Base-by-base conservation (phyloP, 2,888 invertebrate genomes). In the Latrodectus elegans region DNA sequence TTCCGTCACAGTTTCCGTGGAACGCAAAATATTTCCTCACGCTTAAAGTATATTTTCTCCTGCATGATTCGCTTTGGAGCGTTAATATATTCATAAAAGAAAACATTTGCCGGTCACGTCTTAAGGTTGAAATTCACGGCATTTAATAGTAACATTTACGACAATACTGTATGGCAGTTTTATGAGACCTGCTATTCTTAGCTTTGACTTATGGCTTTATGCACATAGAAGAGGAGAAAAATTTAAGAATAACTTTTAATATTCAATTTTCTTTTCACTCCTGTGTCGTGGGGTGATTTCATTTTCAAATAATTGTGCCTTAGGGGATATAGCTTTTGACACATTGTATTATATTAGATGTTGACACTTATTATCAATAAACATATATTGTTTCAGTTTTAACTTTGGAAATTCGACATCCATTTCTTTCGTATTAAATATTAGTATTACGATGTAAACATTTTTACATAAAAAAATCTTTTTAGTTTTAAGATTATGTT, bases 51-150 rank as follows among this genome's bases (percentile, higher is more conserved):
- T 64, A 81, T 86, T 86, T 86, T 83, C 80, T 81, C 55, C 73
- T 53, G 17, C 80, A 26, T 53, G 67, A 68, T 68, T 80, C 80
- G 80, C 81, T 86, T 76, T 60, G 67, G 64, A 65, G 81, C 72
- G 86, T 72, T 81, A 86, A 86, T 86, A 77, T 86, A 86, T 86
- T 86, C 81, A 81, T 72, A 80, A 86, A 81, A 80, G 81, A 86
- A 86, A 86, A 72, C 86, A 86, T 80, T 86, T 72, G 52, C 86
- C 26, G 72, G 86, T 86, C 86, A 86, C 86, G 86, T 86, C 71
- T 67, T 81, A 53, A 72, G 53, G n/a, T 49, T 71, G 72, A 77
- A 80, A 76, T 81, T 81, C 76, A 77, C 67, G 72, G 72, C 65
- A 73, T 86, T 86, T 86, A 86, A 72, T 81, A 81, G 77, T 81